Evolutionary conservation across 2,113 vertebrate species (phyloP).

Genomic region (Heterocephalus glaber): DNA sequence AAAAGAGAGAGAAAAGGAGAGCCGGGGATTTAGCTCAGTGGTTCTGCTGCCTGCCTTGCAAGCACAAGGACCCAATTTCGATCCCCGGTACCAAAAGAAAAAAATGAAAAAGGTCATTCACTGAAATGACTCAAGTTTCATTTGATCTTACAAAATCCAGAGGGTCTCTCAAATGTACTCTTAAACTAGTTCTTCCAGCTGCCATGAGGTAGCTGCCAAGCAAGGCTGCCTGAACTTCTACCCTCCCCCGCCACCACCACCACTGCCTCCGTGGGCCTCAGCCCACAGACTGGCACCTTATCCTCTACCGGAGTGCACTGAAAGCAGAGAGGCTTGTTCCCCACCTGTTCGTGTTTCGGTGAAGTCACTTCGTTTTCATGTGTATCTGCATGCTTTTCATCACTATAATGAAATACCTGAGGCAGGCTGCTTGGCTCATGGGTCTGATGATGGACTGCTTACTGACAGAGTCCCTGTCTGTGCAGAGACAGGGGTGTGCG

Average conservation of each 20-base stretch:
- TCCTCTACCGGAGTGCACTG: background rate
- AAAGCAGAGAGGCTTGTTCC: background rate
- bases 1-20: background rate
- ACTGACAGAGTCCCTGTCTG: background rate
- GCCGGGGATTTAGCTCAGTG: no score
- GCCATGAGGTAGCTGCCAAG: background rate
- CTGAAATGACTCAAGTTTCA: background rate
- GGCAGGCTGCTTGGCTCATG: background rate
- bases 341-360: background rate
- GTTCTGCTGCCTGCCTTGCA: no score
- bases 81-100: no score
- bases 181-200: background rate
- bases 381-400: background rate
- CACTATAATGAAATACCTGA: background rate
- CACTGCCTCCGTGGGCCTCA: no score
- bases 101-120: background rate
- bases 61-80: no score
- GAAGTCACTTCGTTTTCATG: background rate
- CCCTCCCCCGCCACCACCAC: background rate
- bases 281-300: background rate
- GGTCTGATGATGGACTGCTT: background rate
- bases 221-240: background rate
- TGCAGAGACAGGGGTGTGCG: background rate
- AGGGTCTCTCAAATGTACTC: background rate
- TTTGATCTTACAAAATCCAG: fast-evolving